Conservation (phyloP, 2,888 invertebrate genomes). For the Chaetogeoica ovagalla region DNA sequence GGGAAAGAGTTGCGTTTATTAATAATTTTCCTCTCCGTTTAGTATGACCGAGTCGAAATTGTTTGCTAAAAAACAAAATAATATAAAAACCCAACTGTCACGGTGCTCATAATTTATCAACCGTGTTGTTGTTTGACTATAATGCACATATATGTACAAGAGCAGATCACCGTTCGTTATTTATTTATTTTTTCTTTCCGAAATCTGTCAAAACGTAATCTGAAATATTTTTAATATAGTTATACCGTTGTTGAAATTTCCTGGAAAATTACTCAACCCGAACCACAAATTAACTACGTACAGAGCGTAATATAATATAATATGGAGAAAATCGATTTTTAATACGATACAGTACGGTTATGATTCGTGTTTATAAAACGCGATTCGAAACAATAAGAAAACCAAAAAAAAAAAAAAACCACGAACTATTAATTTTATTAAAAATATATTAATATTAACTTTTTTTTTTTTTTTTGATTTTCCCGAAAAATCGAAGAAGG, state of each 20-base stretch:
- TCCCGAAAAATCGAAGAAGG: too few species aligned
- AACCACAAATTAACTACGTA: background rate
- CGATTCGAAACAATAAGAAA: too few species aligned
- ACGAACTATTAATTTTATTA: too few species aligned
- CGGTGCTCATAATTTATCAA: conserved; percentile 29
- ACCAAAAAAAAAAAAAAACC: too few species aligned
- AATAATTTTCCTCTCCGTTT: conserved; percentile 47
- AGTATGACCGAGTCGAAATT: conserved; percentile 22
- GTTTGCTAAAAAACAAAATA: conserved; percentile 1
- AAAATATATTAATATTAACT: too few species aligned
- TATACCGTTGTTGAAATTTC: background rate
- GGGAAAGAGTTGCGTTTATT: conserved; percentile 16
- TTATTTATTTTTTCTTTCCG: background rate
- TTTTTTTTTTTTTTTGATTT: too few species aligned
- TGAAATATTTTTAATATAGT: background rate
- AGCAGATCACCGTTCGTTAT: conserved; percentile 2
- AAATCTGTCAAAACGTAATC: conserved; percentile 17
- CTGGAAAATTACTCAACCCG: background rate
- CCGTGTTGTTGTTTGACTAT: conserved; percentile 26
- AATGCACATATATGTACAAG: background rate
- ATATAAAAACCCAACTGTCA: background rate
- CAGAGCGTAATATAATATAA: too few species aligned
- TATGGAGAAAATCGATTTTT: too few species aligned
- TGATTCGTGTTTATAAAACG: too few species aligned
- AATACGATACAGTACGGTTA: too few species aligned